These are phyloP conservation scores for Protonibea diacanthus DNA, from an alignment of 2,797 vertebrate species.

Conservation along the genomic window DNA sequence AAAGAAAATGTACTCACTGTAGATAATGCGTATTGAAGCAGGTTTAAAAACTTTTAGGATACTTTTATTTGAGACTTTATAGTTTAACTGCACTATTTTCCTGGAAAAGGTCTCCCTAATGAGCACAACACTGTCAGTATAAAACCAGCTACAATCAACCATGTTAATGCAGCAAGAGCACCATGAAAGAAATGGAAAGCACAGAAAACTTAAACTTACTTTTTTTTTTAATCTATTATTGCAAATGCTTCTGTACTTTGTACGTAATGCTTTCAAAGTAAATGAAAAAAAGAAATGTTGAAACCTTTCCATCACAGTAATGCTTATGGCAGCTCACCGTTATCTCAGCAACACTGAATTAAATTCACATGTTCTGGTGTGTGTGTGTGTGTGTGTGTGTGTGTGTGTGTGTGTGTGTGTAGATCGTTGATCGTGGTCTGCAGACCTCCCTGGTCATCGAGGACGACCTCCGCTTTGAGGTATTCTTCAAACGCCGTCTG, in stretches of 20 bases:
- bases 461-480: conserved; percentile 93
- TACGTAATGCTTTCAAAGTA: background rate
- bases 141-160: background rate
- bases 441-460: conserved; percentile 89
- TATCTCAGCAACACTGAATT: background rate
- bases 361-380: background rate
- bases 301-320: background rate
- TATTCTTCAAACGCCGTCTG: conserved; percentile 92
- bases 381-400: too few species aligned
- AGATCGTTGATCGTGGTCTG: conserved; percentile 88
- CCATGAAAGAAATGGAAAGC: background rate
- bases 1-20: background rate
- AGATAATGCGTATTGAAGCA: background rate
- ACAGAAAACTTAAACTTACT: background rate
- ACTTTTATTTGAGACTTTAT: background rate
- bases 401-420: background rate
- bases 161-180: background rate
- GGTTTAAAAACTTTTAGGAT: background rate
- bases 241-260: background rate
- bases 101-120: background rate
- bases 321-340: background rate
- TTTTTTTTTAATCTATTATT: background rate
- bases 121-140: background rate
- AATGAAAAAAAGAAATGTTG: too few species aligned
- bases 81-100: background rate